These are phyloP conservation scores for Pteropus rufus DNA, from an alignment of 2,797 vertebrate species.

Conservation along the genomic window DNA sequence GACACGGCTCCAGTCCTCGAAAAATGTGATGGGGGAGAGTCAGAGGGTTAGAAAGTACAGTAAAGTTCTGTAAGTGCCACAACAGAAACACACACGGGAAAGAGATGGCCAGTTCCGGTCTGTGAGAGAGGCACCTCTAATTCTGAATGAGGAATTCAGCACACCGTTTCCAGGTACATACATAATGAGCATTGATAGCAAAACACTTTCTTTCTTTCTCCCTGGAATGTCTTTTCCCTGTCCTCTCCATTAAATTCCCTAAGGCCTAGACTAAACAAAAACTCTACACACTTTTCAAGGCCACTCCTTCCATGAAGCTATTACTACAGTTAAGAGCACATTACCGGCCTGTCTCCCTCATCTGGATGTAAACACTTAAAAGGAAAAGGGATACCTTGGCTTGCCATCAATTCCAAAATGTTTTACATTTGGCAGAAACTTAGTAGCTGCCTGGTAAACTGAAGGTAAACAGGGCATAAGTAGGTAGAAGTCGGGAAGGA, in stretches of 20 bases:
- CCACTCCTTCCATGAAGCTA: neutral
- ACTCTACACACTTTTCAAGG: neutral
- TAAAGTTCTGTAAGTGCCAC: neutral
- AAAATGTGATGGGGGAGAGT: neutral
- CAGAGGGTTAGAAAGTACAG: neutral
- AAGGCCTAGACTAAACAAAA: neutral
- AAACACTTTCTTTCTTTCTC: neutral
- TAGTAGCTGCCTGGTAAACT: neutral
- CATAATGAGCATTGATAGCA: neutral
- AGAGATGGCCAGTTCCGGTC: neutral
- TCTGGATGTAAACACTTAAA: neutral
- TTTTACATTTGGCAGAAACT: neutral
- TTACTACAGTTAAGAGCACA: neutral
- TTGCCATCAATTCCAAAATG: neutral
- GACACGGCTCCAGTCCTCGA: neutral
- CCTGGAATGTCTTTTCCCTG: neutral
- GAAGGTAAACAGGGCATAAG: neutral
- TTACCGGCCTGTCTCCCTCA: neutral
- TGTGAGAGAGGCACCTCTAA: neutral
- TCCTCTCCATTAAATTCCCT: neutral
- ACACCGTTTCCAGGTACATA: neutral
- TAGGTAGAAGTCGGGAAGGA: neutral
- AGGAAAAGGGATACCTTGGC: neutral
- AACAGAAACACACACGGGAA: neutral
- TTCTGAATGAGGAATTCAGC: neutral